Base-by-base conservation (phyloP, 2,113 vertebrate species). In the Myrmophylax atrothorax region DNA sequence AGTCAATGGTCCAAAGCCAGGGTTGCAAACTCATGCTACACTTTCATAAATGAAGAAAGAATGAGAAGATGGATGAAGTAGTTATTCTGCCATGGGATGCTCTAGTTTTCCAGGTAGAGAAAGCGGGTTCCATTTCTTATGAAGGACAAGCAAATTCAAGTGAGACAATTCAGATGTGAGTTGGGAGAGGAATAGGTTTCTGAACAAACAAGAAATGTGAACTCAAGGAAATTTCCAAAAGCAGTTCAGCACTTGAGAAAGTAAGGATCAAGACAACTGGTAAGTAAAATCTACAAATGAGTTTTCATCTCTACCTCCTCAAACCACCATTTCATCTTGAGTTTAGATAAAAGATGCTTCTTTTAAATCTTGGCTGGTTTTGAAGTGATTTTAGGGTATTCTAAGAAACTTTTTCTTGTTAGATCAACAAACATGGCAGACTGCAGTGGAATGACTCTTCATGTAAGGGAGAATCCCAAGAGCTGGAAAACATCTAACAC, bases 301-400 rank as follows among this genome's bases (percentile, higher is more conserved):
- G 4, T 77, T 84, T 80, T 90, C 72, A 69, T 68, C 18, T 75
- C 25, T 58, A 58, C 49, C 67, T 81, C 81, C 81, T 25, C 7
- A 89, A 94, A 59, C 24, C 31, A 42, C 42, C 2, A 13, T 81
- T 89, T 94, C n/a, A 53, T 81, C 50, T 52, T 24, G 17, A 87
- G 66, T 67, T 84, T 74, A 76, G 70, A 79, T 68, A 76, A 87
- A 81, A 91, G 64, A 81, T 59, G 26, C 6, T 84, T 84, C 50
- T 87, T 87, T 81, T 70, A 82, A 93, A 78, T 94, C 60, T 87
- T 95, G 64, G 24, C 46, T 95, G 24, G 19, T 72, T 75, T 91
- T 35, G 59, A 81, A 80, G 42, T 42, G 59, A 66, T 93, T 94
- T 91, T 81, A 63, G 33, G 23, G 42, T 83, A 78, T 92, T 91